These are phyloP conservation scores for Scaptodrosophila latifasciaeformis DNA, from an alignment of 2,888 invertebrate species.

Conservation along the genomic window DNA sequence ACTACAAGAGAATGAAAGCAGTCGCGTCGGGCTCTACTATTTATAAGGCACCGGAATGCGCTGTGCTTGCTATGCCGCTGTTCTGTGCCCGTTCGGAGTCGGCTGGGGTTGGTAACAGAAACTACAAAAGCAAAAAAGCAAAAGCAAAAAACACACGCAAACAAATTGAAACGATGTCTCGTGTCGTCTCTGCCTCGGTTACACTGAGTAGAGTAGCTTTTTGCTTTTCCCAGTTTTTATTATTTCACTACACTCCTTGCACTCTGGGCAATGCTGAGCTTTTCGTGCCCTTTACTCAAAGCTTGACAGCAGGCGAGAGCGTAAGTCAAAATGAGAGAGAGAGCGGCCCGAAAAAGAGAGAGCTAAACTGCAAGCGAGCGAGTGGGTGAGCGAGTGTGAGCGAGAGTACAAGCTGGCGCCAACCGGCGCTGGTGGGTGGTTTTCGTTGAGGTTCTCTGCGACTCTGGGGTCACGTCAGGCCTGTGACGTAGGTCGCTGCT, in stretches of 20 bases:
- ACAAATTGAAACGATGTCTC: background rate
- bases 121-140: background rate
- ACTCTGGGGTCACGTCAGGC: background rate
- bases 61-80: background rate
- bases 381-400: background rate
- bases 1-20: slow-evolving; percentile 75
- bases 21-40: slow-evolving; percentile 65
- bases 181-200: background rate
- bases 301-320: background rate
- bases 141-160: no score
- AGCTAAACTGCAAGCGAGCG: background rate
- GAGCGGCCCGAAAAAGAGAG: background rate
- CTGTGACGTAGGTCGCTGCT: slow-evolving; percentile 1
- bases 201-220: background rate
- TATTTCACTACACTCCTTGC: background rate
- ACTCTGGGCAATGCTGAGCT: background rate
- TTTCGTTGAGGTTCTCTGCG: no score
- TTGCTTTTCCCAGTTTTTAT: slow-evolving; percentile 3
- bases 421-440: background rate
- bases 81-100: background rate
- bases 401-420: no score
- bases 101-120: background rate
- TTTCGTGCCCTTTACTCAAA: background rate
- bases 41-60: slow-evolving; percentile 60
- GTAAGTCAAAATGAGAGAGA: background rate